Base-by-base conservation (phyloP, 2,113 vertebrate genomes). In the Zapornia atra region DNA sequence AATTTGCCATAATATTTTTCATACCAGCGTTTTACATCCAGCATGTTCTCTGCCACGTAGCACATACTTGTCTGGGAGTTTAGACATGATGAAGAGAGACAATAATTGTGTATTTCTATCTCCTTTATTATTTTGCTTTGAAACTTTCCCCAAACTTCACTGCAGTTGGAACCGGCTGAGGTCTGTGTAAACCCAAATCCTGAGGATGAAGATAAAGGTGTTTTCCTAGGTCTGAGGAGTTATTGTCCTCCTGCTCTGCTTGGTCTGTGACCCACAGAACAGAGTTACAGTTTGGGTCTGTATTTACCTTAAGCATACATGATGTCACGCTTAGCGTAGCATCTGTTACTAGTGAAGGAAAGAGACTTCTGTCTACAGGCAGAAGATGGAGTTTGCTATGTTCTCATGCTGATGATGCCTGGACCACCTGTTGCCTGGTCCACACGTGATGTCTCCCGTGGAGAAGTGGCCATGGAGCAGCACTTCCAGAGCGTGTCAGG, bases 401-500 rank as follows among this genome's bases (percentile, higher is more conserved):
- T 60, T 79, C 44, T 75, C 34, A 14, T 34, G 33, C 36, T 42
- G 24, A n/a, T n/a, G n/a, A n/a, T n/a, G n/a, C n/a, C n/a, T n/a
- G n/a, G 50, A 50, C 48, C 69, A 53, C 46, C 71, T 81, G 51
- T 2, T 71, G 12, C 8, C 65, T 66, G 44, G 12, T 34, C 80
- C 64, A 6, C 1, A 0, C 0, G 2, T 2, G 5, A 31, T 29
- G 21, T 59, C 80, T 73, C 50, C 56, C 2, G 0, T 40, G 33
- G 60, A 70, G 60, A 81, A 66, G 80, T 6, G 46, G 25, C 42
- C 7, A 5, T 7, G 59, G 77, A 57, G 85, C 82, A 71, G 82
- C 4, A 1, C 48, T 91, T 64, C 31, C 64, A n/a, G 28, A 25
- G 65, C 4, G 24, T 11, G 2, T 12, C 57, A 25, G 61, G 78